A percentile compares a stretch with the other conserved stretches of the same genome.
phyloP scores from a whole-genome alignment of 1,140 invertebrate species.

The Drosophila bocki region DNA sequence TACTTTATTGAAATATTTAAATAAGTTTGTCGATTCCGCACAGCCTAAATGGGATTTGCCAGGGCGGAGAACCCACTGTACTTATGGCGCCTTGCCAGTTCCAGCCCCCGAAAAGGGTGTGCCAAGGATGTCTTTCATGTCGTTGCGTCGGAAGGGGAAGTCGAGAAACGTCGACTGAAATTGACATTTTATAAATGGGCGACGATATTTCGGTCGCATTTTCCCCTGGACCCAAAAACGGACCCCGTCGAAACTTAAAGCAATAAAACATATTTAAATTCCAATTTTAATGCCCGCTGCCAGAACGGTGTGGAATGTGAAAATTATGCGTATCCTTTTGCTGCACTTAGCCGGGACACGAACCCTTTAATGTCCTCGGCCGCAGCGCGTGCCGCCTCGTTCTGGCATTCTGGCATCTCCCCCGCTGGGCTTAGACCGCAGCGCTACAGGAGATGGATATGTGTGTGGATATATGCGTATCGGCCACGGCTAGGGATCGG shows the following conservation, averaged over 20 bases:
- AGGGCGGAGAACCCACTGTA: slow-evolving; percentile 15
- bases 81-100: slow-evolving; percentile 54
- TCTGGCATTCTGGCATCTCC: slow-evolving; percentile 24
- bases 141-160: slow-evolving; percentile 24
- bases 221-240: slow-evolving; percentile 5
- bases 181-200: slow-evolving; percentile 83
- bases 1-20: slow-evolving; percentile 85
- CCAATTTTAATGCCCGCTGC: slow-evolving; percentile 46
- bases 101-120: slow-evolving; percentile 36
- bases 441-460: slow-evolving; percentile 68
- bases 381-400: slow-evolving; percentile 63
- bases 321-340: slow-evolving; percentile 68
- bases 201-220: slow-evolving; percentile 37
- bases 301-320: slow-evolving; percentile 61
- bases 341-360: slow-evolving; percentile 58
- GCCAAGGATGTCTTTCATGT: slow-evolving; percentile 59
- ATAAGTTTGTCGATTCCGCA: slow-evolving; percentile 83
- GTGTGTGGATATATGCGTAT: slow-evolving; percentile 38
- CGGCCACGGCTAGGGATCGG: slow-evolving; percentile 26
- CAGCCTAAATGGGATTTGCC: slow-evolving; percentile 82
- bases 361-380: slow-evolving; percentile 67
- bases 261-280: slow-evolving; percentile 78
- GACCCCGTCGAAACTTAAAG: slow-evolving; percentile 61
- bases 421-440: slow-evolving; percentile 75
- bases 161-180: slow-evolving; percentile 61